Base-by-base conservation (phyloP, 2,113 vertebrate genomes). In the Chinchilla lanigera region DNA sequence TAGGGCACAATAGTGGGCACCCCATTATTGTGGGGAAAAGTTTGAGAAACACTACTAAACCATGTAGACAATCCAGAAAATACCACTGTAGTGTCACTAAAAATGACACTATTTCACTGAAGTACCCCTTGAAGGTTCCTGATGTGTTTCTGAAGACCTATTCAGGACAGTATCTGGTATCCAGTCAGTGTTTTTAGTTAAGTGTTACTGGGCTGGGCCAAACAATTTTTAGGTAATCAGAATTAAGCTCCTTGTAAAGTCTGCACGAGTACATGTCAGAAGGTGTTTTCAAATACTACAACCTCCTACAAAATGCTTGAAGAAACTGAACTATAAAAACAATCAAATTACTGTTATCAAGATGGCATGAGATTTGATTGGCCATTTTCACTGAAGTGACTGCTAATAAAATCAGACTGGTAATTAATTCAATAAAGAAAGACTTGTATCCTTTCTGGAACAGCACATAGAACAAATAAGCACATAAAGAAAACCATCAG, bases 401-500 rank as follows among this genome's bases (percentile, higher is more conserved):
- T 63, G 10, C 26, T 75, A 92, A 94, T 71, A 86, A 87, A 97
- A 54, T 83, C 41, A 77, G 44, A 91, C 35, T 69, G 67, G 35
- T n/a, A 69, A 69, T 35, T 88, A 87, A 94, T 12, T 87, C 41
- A 86, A 69, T 89, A 95, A 77, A 3, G 8, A n/a, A 85, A 58
- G 60, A 73, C 24, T 86, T 80, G 71, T 3, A 38, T 63, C 38
- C n/a, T 88, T 88, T 81, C 78, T 92, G 84, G 47, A 92, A 93
- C 17, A 52, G 20, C 61, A 4, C 13, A 67, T 17, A 61, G 65
- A 63, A 83, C 11, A 93, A 35, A 26, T 35, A 69, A 58, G 11
- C 22, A 87, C 90, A 95, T 50, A 77, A 65, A 93, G 38, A 96
- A 97, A 96, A 75, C 38, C 4, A 82, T 90, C 35, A 93, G 56